Percentiles rank a stretch among this genome's conserved stretches.
Evolutionary conservation across 2,888 invertebrate species (phyloP).

Genomic region (Drosophila multiciliata): DNA sequence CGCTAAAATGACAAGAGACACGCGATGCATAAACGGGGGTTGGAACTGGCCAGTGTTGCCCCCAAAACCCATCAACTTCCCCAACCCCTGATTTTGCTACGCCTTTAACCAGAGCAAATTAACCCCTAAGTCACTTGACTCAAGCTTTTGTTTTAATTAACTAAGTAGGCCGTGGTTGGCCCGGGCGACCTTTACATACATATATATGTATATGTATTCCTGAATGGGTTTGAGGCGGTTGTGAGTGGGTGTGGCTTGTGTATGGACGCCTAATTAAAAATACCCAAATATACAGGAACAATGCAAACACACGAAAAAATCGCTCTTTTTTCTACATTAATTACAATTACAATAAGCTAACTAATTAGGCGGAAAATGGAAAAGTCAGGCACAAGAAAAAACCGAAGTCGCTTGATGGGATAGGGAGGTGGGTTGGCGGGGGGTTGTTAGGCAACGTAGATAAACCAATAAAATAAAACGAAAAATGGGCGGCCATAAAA

Average conservation of each 20-base stretch:
- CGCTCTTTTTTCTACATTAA: slow-evolving; percentile 65
- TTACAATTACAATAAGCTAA: slow-evolving; percentile 85
- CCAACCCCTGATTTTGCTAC: not conserved
- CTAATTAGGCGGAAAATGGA: slow-evolving; percentile 80
- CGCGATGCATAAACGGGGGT: slow-evolving; percentile 14
- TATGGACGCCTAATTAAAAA: slow-evolving; percentile 64
- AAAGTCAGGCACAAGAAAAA: not conserved
- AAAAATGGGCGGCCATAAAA: slow-evolving; percentile 40
- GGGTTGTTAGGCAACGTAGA: slow-evolving; percentile 51
- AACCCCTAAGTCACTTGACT: slow-evolving; percentile 76
- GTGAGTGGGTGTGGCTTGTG: slow-evolving; percentile 40
- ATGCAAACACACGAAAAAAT: slow-evolving; percentile 6
- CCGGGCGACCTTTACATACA: slow-evolving; percentile 9
- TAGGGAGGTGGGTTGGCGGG: not conserved
- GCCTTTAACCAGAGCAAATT: slow-evolving; percentile 47
- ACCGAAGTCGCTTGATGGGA: not conserved
- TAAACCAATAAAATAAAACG: slow-evolving; percentile 27
- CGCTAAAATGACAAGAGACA: slow-evolving; percentile 55
- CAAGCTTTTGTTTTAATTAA: slow-evolving; percentile 77
- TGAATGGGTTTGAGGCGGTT: not conserved
- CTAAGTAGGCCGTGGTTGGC: slow-evolving; percentile 62
- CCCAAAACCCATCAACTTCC: not conserved
- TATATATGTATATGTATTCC: too few species aligned
- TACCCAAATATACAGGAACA: slow-evolving; percentile 47
- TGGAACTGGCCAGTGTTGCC: slow-evolving; percentile 9